Base-by-base conservation (phyloP, 1,140 invertebrate species). In the Drosophila subobscura region DNA sequence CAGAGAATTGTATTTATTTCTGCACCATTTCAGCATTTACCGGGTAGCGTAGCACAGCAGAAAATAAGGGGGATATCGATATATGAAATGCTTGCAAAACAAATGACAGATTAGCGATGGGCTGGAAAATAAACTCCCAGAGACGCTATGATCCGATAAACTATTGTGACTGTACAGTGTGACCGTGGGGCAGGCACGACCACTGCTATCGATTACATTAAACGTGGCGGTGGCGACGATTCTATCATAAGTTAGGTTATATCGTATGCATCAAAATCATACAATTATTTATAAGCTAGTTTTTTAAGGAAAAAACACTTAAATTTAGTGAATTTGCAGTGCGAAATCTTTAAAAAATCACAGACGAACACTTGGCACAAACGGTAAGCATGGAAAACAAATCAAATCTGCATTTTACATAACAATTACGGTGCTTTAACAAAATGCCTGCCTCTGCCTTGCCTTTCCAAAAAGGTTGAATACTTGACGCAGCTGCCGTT, bases 291-390 rank as follows among this genome's bases (percentile, higher is more conserved):
- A 91, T 91, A 91, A 91, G 90, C 90, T 91, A 91, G 90, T 91
- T 91, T 91, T 91, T 91, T 91, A 91, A 91, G 90, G 90, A 91
- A 91, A 86, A 91, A 91, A 89, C 81, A 91, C 89, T 90, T 91
- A 91, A 91, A 91, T 91, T 91, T 91, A 91, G 89, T 91, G 90
- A 91, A 89, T 91, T 91, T 91, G 90, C 89, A 91, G 90, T 91
- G 90, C 89, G 90, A 91, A 91, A 91, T 88, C 79, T 86, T 90
- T 91, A 90, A 91, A 79, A 89, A 85, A 89, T 83, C 85, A 90
- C 85, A 85, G 89, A 91, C 89, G 77, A 91, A 91, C 89, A 89
- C 89, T 88, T 91, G 81, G 89, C 85, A 89, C 81, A 91, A 91
- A 88, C 89, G 89, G 89, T 91, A 90, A 91, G 89, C 74, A 81